Conservation (phyloP, 2,888 invertebrate genomes). For the Agrotis puta region DNA sequence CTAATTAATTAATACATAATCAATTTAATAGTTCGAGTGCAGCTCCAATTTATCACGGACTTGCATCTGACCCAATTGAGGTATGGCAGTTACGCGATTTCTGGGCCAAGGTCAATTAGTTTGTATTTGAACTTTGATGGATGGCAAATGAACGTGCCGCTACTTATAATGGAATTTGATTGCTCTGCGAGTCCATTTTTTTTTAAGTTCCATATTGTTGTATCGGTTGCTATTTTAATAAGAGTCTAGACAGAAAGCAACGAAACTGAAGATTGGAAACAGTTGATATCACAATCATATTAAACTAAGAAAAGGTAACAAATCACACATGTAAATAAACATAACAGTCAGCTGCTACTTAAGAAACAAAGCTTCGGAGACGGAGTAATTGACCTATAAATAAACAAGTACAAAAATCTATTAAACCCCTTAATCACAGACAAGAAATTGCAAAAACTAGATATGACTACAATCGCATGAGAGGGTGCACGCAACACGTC, state of each 20-base stretch:
- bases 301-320: neutral
- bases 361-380: neutral
- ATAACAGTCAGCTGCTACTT: neutral
- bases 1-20: conserved; percentile 50
- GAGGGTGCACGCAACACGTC: conserved; percentile 54
- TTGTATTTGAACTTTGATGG: conserved; percentile 21
- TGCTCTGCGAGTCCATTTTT: neutral
- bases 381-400: conserved; percentile 17
- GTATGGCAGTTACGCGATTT: conserved; percentile 7
- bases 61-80: conserved; percentile 32
- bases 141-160: neutral
- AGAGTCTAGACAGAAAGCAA: neutral
- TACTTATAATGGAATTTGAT: neutral
- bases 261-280: neutral
- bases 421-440: conserved; percentile 22
- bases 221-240: neutral
- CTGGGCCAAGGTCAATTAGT: conserved; percentile 41
- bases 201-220: neutral
- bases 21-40: conserved; percentile 24
- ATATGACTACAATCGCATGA: conserved; percentile 45
- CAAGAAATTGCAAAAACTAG: conserved; percentile 44
- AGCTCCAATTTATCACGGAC: conserved; percentile 20
- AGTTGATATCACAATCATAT: neutral
- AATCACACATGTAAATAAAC: neutral
- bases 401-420: conserved; percentile 15